phyloP scores from a whole-genome alignment of 2,888 invertebrate genomes.

The Teleogryllus oceanicus region DNA sequence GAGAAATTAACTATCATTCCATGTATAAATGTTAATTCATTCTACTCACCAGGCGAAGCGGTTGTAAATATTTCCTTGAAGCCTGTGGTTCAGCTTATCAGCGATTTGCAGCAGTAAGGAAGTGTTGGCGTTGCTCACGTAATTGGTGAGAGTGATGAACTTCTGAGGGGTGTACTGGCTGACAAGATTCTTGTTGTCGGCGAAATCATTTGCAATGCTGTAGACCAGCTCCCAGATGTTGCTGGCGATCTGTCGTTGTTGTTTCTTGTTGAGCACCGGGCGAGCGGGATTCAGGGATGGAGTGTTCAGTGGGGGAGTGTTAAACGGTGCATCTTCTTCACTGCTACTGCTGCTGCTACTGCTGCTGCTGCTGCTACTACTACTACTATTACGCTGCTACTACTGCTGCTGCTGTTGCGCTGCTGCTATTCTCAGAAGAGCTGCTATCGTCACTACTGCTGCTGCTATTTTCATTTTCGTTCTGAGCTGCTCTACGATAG shows the following conservation, averaged over 20 bases:
- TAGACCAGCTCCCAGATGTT: background rate
- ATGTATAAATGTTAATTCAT: too few relatives aligned
- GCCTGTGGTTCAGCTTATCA: background rate
- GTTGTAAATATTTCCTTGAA: background rate
- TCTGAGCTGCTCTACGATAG: too few relatives aligned
- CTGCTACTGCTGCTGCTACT: conserved; percentile 23
- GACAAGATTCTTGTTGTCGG: background rate
- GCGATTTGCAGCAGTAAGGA: background rate
- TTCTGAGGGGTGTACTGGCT: background rate
- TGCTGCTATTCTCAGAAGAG: conserved; percentile 26
- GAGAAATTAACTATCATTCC: too few relatives aligned
- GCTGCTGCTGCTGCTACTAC: conserved; percentile 33
- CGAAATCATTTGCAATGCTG: background rate
- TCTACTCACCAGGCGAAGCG: too few relatives aligned
- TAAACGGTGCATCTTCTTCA: conserved; percentile 30
- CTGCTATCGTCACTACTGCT: background rate
- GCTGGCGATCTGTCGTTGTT: background rate
- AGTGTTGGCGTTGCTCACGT: background rate
- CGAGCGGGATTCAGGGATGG: background rate
- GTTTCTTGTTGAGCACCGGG: background rate
- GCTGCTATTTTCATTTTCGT: conserved; percentile 11
- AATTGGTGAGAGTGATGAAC: background rate
- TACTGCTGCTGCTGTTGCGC: background rate
- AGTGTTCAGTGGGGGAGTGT: conserved; percentile 26
- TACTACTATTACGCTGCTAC: conserved; percentile 26